Base-by-base conservation (phyloP, 2,888 invertebrate species). In the Crocallis elinguaria region DNA sequence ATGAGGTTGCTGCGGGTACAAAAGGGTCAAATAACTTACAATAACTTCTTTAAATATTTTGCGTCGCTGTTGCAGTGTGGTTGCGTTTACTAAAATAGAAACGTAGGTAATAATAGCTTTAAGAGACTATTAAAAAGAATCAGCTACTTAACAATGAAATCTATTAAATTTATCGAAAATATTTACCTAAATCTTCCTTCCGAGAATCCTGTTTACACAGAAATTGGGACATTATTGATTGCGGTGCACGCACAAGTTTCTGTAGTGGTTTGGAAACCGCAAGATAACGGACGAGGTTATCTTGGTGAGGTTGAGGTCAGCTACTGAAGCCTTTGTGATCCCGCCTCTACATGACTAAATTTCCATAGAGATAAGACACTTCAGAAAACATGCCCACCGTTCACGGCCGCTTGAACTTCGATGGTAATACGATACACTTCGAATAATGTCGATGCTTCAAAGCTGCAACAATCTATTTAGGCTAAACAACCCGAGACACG, bases 401-500 rank as follows among this genome's bases (percentile, higher is more conserved):
- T 61, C 53, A 48, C 55, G 41, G 45, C 39, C 49, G 50, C 39
- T 54, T 58, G 53, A 63, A 57, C 75, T 71, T 79, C 76, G 77
- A 77, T 76, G 72, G 76, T 83, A 83, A 87, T 79, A 77, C 76
- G 79, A 83, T 82, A 84, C 81, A 82, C 77, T n/a, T n/a, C n/a
- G n/a, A n/a, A n/a, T n/a, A n/a, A n/a, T n/a, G 79, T 81, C 81
- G 82, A 83, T 77, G 79, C 74, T 76, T 79, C 73, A 62, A 81
- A 72, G 45, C 74, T 75, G 84, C 83, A 82, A 87, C 88, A 86
- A 88, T 88, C 80, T 88, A 87, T 88, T 86, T 86, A 87, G 83
- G 78, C 85, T 86, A 87, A 90, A 88, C 86, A 90, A 88, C 85
- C 85, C 82, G 84, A 84, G 85, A 90, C 88, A 89, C 79, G 88